Base-by-base conservation (phyloP, 2,797 vertebrate genomes). In the Orestias chungarensis region DNA sequence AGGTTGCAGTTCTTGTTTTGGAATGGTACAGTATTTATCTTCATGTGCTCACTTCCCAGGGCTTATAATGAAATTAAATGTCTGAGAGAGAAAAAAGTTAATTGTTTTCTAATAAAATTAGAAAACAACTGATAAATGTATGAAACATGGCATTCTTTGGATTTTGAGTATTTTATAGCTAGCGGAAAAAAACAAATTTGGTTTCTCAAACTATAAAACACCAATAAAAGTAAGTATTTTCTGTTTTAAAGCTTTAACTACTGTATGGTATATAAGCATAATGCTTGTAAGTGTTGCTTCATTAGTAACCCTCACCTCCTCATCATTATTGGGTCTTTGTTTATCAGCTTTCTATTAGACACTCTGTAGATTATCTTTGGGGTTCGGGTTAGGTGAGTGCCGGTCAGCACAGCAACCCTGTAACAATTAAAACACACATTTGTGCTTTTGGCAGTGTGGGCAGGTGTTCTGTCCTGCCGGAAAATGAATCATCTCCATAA, bases 1-100 rank as follows among this genome's bases (percentile, higher is more conserved):
- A 73, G 82, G 54, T 83, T 80, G 68, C 78, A 80, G 15, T 54
- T 23, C 49, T 75, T 82, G 71, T 76, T 85, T 77, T 65, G 33
- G 73, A 42, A 74, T 46, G 61, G n/a, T n/a, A n/a, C n/a, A n/a
- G 42, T 47, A 20, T 59, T 44, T 43, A 0, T 74, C 61, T 35
- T 72, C n/a, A 55, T 44, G 33, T 35, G 14, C 76, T 73, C 40
- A 17, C 49, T 47, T 44, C 43, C 29, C n/a, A 11, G 1, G 9
- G 38, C 62, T 8, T 47, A 11, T 27, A 42, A 27, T 64, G 14
- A 59, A 64, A 40, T 25, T 14, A 2, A 64, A 42, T 25, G 18
- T 59, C 10, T 33, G 14, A 57, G n/a, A n/a, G n/a, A n/a, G n/a
- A n/a, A n/a, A n/a, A 33, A 57, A 31, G 7, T n/a, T 33, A 3